Conservation (phyloP, 2,113 vertebrate species). For the Semicossyphus pulcher region DNA sequence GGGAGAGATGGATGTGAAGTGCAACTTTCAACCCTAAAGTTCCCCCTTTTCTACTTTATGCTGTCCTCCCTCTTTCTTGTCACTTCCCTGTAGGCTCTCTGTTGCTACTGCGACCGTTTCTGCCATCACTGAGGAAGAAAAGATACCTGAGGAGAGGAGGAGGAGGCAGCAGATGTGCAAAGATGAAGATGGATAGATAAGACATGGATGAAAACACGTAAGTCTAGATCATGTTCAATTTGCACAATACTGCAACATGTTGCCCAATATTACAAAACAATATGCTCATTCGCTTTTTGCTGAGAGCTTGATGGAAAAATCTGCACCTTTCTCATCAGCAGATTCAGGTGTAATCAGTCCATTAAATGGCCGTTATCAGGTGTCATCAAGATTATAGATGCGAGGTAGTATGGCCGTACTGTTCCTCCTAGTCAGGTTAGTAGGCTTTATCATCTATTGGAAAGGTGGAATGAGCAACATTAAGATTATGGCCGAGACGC, state of each 20-base stretch:
- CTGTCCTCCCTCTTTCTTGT: constrained; percentile 17
- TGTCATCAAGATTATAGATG: no score
- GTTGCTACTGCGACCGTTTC: constrained; percentile 73
- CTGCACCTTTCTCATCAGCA: no score
- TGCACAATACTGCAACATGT: background rate
- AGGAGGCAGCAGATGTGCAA: constrained; percentile 32
- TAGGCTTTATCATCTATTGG: no score
- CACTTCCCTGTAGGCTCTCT: constrained; percentile 55
- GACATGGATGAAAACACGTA: background rate
- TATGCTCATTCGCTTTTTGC: background rate
- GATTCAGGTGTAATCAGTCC: no score
- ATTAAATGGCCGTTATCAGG: no score
- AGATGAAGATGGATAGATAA: constrained; percentile 39
- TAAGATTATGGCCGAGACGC: no score
- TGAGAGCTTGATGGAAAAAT: background rate
- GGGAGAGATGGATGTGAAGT: constrained; percentile 24
- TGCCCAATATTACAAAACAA: background rate
- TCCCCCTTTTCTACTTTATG: constrained; percentile 2
- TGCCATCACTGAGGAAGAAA: constrained; percentile 52
- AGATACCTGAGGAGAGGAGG: constrained; percentile 65
- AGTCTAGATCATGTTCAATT: background rate
- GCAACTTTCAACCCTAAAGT: constrained; percentile 31
- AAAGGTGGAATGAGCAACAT: no score
- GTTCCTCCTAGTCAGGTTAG: no score
- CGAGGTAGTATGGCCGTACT: no score